Conservation (phyloP, 1,140 invertebrate species). For the Gonioctena quinquepunctata region DNA sequence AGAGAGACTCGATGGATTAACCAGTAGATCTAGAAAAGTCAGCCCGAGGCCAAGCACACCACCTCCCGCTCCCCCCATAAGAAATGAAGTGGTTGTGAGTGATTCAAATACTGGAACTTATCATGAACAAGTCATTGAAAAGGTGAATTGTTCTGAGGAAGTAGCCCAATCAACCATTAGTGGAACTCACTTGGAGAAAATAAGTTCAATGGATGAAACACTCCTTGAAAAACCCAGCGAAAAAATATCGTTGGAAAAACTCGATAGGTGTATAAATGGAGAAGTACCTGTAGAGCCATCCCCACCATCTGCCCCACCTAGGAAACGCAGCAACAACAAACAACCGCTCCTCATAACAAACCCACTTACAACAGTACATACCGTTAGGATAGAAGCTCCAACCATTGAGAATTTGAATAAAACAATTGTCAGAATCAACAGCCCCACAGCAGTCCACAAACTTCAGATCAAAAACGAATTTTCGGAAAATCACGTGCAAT, state of each 20-base stretch:
- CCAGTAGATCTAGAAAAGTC: conserved; percentile 48
- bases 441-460: conserved; percentile 59
- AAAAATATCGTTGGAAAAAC: background rate
- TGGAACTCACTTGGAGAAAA: background rate
- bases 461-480: conserved; percentile 62
- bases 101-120: background rate
- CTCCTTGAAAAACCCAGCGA: background rate
- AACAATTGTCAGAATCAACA: conserved; percentile 52
- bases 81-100: background rate
- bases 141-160: too few species aligned
- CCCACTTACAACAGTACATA: background rate
- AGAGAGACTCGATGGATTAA: conserved; percentile 59
- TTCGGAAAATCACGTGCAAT: conserved; percentile 34
- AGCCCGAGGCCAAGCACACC: conserved; percentile 52
- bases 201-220: background rate
- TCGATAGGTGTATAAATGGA: background rate
- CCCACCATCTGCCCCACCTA: conserved; percentile 46
- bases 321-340: conserved; percentile 49
- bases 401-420: conserved; percentile 36
- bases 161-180: background rate
- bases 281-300: background rate
- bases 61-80: conserved; percentile 35
- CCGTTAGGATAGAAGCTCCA: conserved; percentile 27
- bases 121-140: background rate
- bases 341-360: conserved; percentile 29